Conservation (phyloP, 1,140 invertebrate genomes). For the Mizuhopecten yessoensis region DNA sequence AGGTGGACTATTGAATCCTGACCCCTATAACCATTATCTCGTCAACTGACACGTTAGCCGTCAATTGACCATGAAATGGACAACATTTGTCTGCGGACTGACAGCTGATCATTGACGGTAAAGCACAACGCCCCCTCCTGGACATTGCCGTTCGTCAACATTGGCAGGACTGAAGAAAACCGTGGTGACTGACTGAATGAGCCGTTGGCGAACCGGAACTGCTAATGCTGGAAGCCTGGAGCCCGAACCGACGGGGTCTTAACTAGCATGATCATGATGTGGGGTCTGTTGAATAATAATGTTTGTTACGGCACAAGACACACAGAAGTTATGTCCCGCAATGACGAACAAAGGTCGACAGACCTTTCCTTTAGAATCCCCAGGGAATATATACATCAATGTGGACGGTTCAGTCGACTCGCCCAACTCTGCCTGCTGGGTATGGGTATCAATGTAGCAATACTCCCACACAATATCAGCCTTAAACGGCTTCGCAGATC, state of each 20-base stretch:
- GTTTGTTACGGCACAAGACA: not conserved
- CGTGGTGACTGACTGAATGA: not conserved
- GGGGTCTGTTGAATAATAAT: not conserved
- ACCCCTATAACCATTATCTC: not conserved
- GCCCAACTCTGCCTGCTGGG: not conserved
- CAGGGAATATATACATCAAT: not conserved
- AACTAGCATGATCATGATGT: not conserved
- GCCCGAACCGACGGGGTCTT: not conserved
- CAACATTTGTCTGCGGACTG: slow-evolving; percentile 30
- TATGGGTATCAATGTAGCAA: not conserved
- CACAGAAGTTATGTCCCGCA: not conserved
- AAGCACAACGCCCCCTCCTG: slow-evolving; percentile 2
- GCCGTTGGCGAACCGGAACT: not conserved
- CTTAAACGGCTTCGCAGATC: not conserved
- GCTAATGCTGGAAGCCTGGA: not conserved
- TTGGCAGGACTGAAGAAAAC: not conserved
- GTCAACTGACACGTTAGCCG: slow-evolving; percentile 18
- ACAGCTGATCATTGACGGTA: not conserved
- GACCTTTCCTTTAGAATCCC: not conserved
- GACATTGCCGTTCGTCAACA: not conserved
- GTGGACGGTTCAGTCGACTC: not conserved
- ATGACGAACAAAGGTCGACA: not conserved
- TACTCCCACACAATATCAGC: not conserved
- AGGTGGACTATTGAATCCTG: not conserved
- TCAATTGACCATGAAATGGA: slow-evolving; percentile 38